Evolutionary conservation across 1,140 invertebrate genomes (phyloP), one percentile per base, ranked within the genome.

Genomic region (Macrotrachela quadricornifera): DNA sequence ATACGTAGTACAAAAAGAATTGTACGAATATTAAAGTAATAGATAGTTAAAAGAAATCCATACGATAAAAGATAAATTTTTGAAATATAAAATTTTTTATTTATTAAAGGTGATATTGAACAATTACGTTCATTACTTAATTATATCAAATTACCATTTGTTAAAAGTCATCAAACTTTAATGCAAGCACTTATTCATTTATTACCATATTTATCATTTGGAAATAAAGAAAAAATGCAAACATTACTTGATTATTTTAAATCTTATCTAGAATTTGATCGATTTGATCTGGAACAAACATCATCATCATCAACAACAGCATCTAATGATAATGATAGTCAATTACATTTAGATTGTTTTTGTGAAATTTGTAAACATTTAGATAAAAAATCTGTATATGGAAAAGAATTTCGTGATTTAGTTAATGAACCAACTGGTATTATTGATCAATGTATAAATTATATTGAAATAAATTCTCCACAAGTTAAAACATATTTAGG

Each of bases 181-280:
- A 71, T 87, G 1, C 77, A 81, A 21, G 83, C 85, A 59, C 71
- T 94, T 0, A 85, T 87, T 41, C 75, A 83, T 52, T 83, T 95
- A 0, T 71, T 94, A 14, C 88, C 88, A 0, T 87, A 88, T 45
- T 71, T 96, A 10, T 85, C 90, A 0, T 68, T 71, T 51, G 84
- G 83, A 30, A 86, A 87, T 62, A 76, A 81, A 58, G 80, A 85
- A 40, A 94, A 92, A 70, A 94, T 95, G 88, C 78, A 79, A n/a
- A 75, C 86, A 17, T 74, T 96, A 0, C 80, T 88, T 46, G 79
- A 85, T 60, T 81, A 91, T 67, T 95, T 95, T 64, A 80, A 81
- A 59, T 79, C 82, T 1, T 75, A 66, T 30, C 70, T 91, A 30
- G 14, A 80, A 90, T 68, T 92, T 94, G 63, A 56, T 15, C 17